Conservation (phyloP, 2,797 vertebrate genomes). For the Bovichtus variegatus region DNA sequence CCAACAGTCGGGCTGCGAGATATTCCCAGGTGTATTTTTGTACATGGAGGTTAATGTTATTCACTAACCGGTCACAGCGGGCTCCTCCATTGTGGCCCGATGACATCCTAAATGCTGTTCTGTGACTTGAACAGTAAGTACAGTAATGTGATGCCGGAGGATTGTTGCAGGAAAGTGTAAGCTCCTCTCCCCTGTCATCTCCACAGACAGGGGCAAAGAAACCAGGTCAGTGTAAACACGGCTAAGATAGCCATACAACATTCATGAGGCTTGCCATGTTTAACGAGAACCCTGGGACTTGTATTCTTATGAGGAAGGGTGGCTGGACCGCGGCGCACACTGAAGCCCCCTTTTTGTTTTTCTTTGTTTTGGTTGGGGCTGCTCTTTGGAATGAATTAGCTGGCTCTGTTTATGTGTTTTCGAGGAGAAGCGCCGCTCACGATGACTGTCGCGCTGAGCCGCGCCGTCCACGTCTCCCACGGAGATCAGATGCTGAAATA, state of each 20-base stretch:
- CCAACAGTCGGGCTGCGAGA: not conserved
- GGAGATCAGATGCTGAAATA: conserved; percentile 80
- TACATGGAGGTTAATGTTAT: conserved; percentile 32
- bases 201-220: conserved; percentile 67
- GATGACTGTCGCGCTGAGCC: conserved; percentile 52
- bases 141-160: conserved; percentile 66
- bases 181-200: conserved; percentile 61
- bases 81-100: conserved; percentile 25
- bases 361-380: conserved; percentile 53
- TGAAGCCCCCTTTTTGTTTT: conserved; percentile 32
- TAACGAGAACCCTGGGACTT: conserved; percentile 81
- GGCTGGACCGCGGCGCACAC: conserved; percentile 34
- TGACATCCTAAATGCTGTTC: conserved; percentile 44
- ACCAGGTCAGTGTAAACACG: conserved; percentile 80
- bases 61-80: conserved; percentile 21
- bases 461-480: conserved; percentile 67
- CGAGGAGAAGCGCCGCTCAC: conserved; percentile 43
- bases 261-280: conserved; percentile 81
- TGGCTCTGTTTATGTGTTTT: conserved; percentile 64
- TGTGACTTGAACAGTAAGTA: conserved; percentile 64
- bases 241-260: conserved; percentile 80
- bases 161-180: conserved; percentile 59
- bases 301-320: conserved; percentile 61
- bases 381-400: conserved; percentile 74
- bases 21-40: conserved; percentile 8